phyloP scores from a whole-genome alignment of 2,113 vertebrate genomes.

The Archocentrus centrarchus region DNA sequence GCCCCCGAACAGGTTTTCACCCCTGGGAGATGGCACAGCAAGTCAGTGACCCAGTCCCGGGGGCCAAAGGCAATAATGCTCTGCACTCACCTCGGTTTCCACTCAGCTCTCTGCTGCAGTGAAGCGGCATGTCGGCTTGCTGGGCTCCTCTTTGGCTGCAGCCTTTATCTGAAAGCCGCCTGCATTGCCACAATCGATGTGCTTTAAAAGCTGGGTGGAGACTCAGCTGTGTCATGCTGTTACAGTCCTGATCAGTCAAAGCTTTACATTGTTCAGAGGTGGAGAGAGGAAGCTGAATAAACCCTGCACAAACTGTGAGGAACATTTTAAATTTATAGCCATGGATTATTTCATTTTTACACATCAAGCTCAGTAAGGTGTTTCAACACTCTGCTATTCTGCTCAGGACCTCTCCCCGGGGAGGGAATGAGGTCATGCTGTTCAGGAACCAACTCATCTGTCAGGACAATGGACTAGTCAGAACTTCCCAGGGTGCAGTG shows the following conservation, averaged over 20 bases:
- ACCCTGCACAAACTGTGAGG: neutral
- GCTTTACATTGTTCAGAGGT: neutral
- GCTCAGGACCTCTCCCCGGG: constrained; percentile 4
- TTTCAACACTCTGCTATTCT: constrained; percentile 26
- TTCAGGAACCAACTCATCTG: constrained; percentile 75
- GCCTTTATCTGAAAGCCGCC: neutral
- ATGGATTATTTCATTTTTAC: neutral
- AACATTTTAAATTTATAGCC: neutral
- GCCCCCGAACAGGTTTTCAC: constrained; percentile 11
- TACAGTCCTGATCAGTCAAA: neutral
- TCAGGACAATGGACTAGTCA: constrained; percentile 69
- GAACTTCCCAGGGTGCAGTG: constrained; percentile 56
- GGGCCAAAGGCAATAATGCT: constrained; percentile 14
- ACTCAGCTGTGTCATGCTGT: neutral
- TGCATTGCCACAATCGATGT: neutral
- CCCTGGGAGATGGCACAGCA: constrained; percentile 4
- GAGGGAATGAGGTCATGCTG: constrained; percentile 72
- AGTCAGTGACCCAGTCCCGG: constrained; percentile 56
- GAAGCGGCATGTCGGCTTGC: neutral
- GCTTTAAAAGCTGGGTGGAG: constrained; percentile 12
- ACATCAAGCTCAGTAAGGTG: neutral
- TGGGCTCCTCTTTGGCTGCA: constrained; percentile 12
- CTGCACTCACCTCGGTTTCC: constrained; percentile 30
- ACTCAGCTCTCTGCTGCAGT: neutral
- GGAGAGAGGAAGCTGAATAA: neutral